phyloP scores from a whole-genome alignment of 2,888 invertebrate genomes.

The Lampropteryx suffumata region DNA sequence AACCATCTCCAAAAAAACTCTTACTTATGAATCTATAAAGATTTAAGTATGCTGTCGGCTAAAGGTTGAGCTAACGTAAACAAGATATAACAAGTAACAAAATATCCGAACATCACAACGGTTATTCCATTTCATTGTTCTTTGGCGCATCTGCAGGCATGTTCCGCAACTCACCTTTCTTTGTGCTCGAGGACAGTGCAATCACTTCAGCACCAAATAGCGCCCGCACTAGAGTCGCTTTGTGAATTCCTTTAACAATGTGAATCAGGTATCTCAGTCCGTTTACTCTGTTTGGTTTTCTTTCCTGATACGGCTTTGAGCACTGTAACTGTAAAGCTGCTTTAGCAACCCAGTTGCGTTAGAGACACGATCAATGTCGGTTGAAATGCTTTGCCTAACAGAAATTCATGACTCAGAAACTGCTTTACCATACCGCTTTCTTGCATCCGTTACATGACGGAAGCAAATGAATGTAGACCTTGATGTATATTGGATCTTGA shows the following conservation, averaged over 20 bases:
- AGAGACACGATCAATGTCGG: conserved; percentile 28
- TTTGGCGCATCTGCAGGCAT: background rate
- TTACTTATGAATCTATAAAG: too few species aligned
- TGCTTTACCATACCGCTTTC: too few species aligned
- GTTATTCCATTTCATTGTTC: background rate
- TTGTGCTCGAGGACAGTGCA: conserved; percentile 14
- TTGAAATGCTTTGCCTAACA: too few species aligned
- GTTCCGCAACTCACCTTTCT: conserved; percentile 3
- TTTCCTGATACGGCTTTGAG: conserved; percentile 29
- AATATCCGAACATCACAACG: too few species aligned
- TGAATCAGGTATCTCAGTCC: conserved; percentile 33
- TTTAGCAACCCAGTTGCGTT: conserved; percentile 32
- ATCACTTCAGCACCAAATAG: conserved; percentile 27
- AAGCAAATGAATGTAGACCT: too few species aligned
- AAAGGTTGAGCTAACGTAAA: too few species aligned
- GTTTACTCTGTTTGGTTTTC: conserved; percentile 33
- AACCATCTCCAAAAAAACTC: too few species aligned
- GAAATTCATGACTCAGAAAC: too few species aligned
- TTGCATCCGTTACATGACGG: too few species aligned
- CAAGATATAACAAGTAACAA: too few species aligned
- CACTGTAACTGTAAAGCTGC: conserved; percentile 13
- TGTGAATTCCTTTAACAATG: conserved; percentile 41
- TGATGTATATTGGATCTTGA: background rate
- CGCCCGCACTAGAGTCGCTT: conserved; percentile 31
- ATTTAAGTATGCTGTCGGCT: too few species aligned